Percentiles rank a stretch among this genome's conserved stretches.
These are phyloP conservation scores for Drosophila mimica DNA, from an alignment of 2,888 invertebrate genomes.

Conservation along the genomic window DNA sequence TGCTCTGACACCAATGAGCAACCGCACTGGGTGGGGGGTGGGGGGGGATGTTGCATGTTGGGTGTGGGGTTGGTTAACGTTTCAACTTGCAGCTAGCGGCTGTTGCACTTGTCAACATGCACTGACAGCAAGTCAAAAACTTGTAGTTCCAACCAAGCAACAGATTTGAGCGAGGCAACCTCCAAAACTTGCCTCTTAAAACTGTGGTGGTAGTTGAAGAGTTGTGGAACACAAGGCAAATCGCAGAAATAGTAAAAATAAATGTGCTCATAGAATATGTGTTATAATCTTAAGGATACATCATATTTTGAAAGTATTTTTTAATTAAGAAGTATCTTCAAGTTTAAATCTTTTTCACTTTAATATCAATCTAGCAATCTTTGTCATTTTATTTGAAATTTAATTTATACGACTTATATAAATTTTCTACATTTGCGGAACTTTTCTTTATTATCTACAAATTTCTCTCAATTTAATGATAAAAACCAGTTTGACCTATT, in stretches of 20 bases:
- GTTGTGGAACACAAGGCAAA: background rate
- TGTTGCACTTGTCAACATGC: slow-evolving; percentile 69
- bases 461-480: background rate
- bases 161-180: background rate
- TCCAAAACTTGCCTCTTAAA: slow-evolving; percentile 1
- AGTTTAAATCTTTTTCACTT: background rate
- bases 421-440: background rate
- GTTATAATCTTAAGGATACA: background rate
- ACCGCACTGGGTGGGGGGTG: slow-evolving; percentile 4
- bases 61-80: background rate
- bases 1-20: slow-evolving; percentile 32
- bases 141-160: slow-evolving; percentile 4
- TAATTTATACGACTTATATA: background rate
- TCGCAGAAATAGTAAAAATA: background rate
- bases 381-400: background rate
- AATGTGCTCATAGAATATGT: background rate
- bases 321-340: background rate
- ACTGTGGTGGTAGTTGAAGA: background rate
- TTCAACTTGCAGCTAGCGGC: slow-evolving; percentile 57
- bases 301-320: background rate
- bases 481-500: slow-evolving; percentile 1
- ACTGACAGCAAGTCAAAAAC: slow-evolving; percentile 40
- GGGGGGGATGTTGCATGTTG: background rate
- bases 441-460: background rate
- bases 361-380: background rate